A percentile compares a stretch with the other conserved stretches of the same genome.
These are phyloP conservation scores for Melanocharis versteri DNA, from an alignment of 2,113 vertebrate genomes.

Conservation along the genomic window DNA sequence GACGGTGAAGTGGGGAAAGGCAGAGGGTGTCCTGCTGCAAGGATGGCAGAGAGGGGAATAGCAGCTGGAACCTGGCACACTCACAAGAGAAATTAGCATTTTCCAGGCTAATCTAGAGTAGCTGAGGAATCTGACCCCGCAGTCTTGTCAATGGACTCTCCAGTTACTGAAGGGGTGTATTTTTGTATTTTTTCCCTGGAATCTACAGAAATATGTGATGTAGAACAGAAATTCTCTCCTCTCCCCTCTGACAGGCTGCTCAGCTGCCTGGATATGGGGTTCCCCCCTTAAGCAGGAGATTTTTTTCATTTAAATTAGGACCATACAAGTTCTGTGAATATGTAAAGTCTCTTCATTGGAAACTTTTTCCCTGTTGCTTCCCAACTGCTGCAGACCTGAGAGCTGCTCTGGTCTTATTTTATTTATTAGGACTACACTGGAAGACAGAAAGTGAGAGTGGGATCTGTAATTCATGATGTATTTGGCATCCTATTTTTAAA, in stretches of 20 bases:
- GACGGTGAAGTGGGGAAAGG: rapidly evolving
- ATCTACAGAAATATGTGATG: not conserved
- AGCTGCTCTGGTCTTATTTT: not conserved
- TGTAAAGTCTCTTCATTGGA: not conserved
- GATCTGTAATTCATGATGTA: not conserved
- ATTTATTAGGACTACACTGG: not conserved
- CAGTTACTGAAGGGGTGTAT: not conserved
- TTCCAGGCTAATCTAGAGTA: not conserved
- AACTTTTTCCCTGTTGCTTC: not conserved
- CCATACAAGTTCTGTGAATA: not conserved
- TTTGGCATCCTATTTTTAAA: not conserved
- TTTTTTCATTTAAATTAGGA: not conserved
- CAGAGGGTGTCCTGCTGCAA: not conserved
- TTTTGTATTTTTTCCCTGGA: not conserved
- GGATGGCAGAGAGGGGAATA: not conserved
- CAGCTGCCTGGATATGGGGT: not conserved
- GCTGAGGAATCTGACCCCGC: not conserved
- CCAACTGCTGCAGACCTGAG: not conserved
- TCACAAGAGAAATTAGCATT: not conserved
- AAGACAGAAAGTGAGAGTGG: not conserved
- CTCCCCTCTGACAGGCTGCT: not conserved
- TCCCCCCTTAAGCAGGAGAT: not conserved
- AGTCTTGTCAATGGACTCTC: not conserved
- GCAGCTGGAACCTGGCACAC: not conserved
- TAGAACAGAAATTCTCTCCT: not conserved